Evolutionary conservation across 1,140 invertebrate species (phyloP), one percentile per base, ranked within the genome.

Genomic region (Eriocheir sinensis): DNA sequence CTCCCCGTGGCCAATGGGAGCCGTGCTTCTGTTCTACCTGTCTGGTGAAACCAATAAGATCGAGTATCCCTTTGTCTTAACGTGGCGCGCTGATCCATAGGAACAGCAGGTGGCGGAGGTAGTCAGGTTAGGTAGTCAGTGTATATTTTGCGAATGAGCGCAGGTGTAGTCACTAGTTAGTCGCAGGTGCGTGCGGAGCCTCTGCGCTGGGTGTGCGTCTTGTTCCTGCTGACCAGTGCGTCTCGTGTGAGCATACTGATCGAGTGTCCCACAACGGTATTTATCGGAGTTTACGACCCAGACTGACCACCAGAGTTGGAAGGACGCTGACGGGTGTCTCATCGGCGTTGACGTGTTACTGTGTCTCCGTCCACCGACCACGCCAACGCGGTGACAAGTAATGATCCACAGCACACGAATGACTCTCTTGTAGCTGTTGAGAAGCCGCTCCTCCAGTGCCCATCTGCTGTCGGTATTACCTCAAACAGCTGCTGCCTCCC

Each of bases 131-230:
- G 90, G 92, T 95, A 93, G 95, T 91, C 95, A 94, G 93, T 95
- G 95, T 95, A 94, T 95, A 95, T 94, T 95, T 95, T 95, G 85
- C 92, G 89, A 95, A 93, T 93, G 95, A 95, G 89, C 95, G 93
- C 95, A 95, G 95, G 95, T 95, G 95, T 95, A 95, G 95, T 95
- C 95, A 95, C 93, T 94, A 94, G 93, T 94, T 93, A 95, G 93
- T 95, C 95, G 92, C 92, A 95, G 95, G 95, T 95, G 95, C 92
- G 95, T 93, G 32, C 40, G 93, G 93, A 89, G 38, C 72, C 41
- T 17, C 93, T 91, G 89, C 89, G 93, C 80, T 44, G 80, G 41
- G 86, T 89, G 92, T 89, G 85, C 86, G 36, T 44, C 34, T 60
- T 80, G 83, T 72, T 53, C 53, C 53, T 93, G 92, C 60, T 15